Evolutionary conservation across 2,888 invertebrate genomes (phyloP), one percentile per base, ranked within the genome.

Genomic region (Lithosia quadra): DNA sequence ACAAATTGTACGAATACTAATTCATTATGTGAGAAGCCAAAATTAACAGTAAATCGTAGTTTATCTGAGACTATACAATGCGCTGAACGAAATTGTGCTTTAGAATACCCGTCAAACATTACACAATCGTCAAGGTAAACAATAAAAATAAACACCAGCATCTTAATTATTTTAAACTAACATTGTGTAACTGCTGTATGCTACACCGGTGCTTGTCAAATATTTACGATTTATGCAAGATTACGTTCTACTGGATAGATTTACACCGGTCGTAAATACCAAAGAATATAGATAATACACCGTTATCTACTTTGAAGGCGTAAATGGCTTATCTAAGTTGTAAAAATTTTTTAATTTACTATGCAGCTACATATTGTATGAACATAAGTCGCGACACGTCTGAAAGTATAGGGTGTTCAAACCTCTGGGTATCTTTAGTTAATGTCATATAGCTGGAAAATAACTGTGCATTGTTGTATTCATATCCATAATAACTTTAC

Each of bases 181-280:
- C 43, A 60, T 80, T 77, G 66, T 73, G 63, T 66, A 75, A 79
- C 59, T 10, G 24, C 36, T 22, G 36, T 58, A 21, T 60, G 28
- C 34, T 66, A 67, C 64, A 66, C 65, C 71, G 63, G 43, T 60
- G 72, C 60, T 74, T 63, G 65, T 74, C 60, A 65, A 76, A 82
- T 78, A 73, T 80, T 80, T 80, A 76, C 72, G 69, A 73, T 74
- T 81, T 81, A 73, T 76, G 74, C 65, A 72, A 77, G 79, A 78
- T 76, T 69, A 76, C 56, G 36, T 49, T 58, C 1, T 21, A 57
- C 43, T 28, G 36, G 34, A 55, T 63, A 71, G 53, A 58, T 58
- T 68, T 60, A 64, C 61, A n/a, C 43, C 55, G 43, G 58, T 71
- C 77, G 69, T 81, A 78, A 81, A 82, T 82, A 73, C 68, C 76